Conservation (phyloP, 1,140 invertebrate species). For the Arion vulgaris region DNA sequence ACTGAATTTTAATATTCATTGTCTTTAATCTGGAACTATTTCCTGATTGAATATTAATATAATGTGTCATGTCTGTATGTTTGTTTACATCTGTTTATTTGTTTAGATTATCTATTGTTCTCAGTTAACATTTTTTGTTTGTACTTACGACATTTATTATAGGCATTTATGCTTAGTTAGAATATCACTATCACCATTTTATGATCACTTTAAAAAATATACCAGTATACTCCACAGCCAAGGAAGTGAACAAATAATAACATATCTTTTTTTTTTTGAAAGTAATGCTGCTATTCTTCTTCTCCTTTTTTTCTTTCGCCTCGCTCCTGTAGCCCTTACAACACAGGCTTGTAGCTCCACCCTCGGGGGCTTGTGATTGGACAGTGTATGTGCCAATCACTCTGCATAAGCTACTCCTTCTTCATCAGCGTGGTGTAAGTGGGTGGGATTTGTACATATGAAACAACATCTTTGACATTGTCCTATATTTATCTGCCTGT, state of each 20-base stretch:
- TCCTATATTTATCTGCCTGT: constrained; percentile 37
- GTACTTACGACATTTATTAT: not conserved
- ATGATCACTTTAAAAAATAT: not conserved
- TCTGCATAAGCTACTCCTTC: constrained; percentile 13
- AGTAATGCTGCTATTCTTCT: constrained; percentile 3
- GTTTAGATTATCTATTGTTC: not conserved
- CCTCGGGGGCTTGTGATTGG: constrained; percentile 29
- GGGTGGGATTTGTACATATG: constrained; percentile 33
- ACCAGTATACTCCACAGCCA: not conserved
- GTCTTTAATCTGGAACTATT: no score
- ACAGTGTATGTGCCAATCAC: constrained; percentile 25
- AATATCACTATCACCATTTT: not conserved
- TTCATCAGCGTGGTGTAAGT: constrained; percentile 30
- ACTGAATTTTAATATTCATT: no score
- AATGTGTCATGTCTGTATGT: no score
- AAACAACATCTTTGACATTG: constrained; percentile 28
- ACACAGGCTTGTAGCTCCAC: constrained; percentile 24
- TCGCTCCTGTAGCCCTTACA: not conserved
- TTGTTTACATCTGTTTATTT: not conserved
- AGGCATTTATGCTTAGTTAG: not conserved
- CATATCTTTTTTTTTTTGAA: not conserved
- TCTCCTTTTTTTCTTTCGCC: constrained; percentile 12
- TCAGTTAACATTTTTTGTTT: not conserved
- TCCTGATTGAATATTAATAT: no score
- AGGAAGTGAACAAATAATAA: not conserved